Conservation (phyloP, 2,797 vertebrate genomes). For the Cuniculus paca region DNA sequence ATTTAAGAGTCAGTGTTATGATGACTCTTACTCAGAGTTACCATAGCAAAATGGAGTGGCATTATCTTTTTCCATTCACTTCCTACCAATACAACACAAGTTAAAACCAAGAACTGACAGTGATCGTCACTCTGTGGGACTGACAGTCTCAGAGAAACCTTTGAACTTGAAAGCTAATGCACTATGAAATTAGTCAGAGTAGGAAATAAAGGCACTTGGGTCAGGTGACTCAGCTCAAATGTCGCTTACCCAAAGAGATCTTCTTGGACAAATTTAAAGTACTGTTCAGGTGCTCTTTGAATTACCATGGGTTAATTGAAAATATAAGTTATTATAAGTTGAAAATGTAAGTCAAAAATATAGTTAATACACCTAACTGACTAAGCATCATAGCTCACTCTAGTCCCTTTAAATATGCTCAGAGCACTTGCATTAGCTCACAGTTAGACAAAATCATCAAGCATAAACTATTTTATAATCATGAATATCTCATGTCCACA, state of each 20-base stretch:
- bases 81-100: not conserved
- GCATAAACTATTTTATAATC: not conserved
- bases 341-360: not conserved
- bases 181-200: not conserved
- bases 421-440: not conserved
- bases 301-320: not conserved
- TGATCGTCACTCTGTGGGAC: not conserved
- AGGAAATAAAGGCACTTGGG: not conserved
- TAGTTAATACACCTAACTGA: not conserved
- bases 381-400: not conserved
- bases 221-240: not conserved
- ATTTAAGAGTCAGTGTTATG: not conserved
- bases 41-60: slow-evolving; percentile 41
- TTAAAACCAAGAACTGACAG: not conserved
- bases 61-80: not conserved
- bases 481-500: not conserved
- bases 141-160: not conserved
- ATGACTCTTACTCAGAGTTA: not conserved
- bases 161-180: not conserved
- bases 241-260: not conserved
- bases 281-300: not conserved
- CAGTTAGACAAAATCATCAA: not conserved
- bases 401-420: not conserved
- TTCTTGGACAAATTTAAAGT: not conserved
- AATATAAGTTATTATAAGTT: not conserved